phyloP scores from a whole-genome alignment of 2,888 invertebrate species.

The Mythimna pallens region DNA sequence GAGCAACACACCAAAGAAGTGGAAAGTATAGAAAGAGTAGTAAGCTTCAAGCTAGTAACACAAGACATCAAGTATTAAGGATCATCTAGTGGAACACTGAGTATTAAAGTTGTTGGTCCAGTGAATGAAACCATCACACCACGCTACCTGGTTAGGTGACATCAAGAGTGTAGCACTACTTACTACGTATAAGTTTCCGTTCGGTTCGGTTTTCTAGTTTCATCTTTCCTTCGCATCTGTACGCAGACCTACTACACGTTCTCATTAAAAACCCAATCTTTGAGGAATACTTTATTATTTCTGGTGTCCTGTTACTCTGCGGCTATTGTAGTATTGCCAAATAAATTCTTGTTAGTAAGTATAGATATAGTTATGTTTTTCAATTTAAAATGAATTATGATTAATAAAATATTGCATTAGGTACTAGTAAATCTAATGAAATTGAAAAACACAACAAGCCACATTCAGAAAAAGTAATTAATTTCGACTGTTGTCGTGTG shows the following conservation, averaged over 20 bases:
- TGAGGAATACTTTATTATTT: slow-evolving; percentile 80
- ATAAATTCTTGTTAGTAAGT: slow-evolving; percentile 87
- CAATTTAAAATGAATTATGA: slow-evolving; percentile 70
- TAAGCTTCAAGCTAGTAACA: slow-evolving; percentile 79
- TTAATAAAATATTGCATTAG: slow-evolving; percentile 7
- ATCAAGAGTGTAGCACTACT: slow-evolving; percentile 82
- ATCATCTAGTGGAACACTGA: slow-evolving; percentile 61
- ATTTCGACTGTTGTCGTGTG: slow-evolving; percentile 49
- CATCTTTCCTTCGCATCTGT: slow-evolving; percentile 76
- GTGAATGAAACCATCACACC: slow-evolving; percentile 85
- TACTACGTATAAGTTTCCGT: slow-evolving; percentile 78
- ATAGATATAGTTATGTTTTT: slow-evolving; percentile 75
- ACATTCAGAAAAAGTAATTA: slow-evolving; percentile 72
- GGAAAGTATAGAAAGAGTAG: slow-evolving; percentile 73
- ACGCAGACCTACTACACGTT: slow-evolving; percentile 74
- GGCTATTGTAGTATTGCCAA: slow-evolving; percentile 83
- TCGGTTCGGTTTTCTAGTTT: slow-evolving; percentile 69
- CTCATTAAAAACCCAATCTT: slow-evolving; percentile 87
- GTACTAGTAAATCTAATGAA: slow-evolving; percentile 58
- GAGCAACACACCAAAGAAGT: slow-evolving; percentile 85
- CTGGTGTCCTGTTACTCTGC: slow-evolving; percentile 84
- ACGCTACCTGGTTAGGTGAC: slow-evolving; percentile 86
- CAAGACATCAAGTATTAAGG: slow-evolving; percentile 68
- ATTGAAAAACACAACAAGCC: slow-evolving; percentile 77
- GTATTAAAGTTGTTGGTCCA: slow-evolving; percentile 66